These are phyloP conservation scores for Mastomys natalensis DNA, from an alignment of 2,113 vertebrate genomes.

Conservation along the genomic window DNA sequence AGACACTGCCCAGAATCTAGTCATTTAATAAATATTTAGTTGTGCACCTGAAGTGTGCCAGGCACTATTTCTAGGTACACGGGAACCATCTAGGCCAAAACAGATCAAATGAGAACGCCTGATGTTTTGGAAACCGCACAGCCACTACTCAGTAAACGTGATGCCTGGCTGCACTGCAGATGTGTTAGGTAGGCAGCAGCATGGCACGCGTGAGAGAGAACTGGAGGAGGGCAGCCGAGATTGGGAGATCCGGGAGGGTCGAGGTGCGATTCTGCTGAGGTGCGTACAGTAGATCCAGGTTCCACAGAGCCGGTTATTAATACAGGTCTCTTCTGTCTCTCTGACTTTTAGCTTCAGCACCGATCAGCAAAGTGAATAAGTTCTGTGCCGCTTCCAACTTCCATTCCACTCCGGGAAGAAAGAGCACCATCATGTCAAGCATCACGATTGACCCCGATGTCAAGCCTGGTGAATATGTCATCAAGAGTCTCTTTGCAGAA, in stretches of 20 bases:
- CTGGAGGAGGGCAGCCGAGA: background rate
- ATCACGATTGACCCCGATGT: slow-evolving; percentile 99
- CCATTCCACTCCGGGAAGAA: slow-evolving; percentile 88
- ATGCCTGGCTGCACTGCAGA: background rate
- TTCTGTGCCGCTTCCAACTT: slow-evolving; percentile 86
- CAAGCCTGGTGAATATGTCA: slow-evolving; percentile 99
- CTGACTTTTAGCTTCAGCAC: slow-evolving; percentile 90
- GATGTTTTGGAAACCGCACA: background rate
- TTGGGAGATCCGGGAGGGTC: background rate
- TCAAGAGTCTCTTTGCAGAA: slow-evolving; percentile 99
- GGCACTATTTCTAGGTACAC: background rate
- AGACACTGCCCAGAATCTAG: slow-evolving; percentile 12
- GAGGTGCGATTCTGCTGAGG: background rate
- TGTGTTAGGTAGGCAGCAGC: background rate
- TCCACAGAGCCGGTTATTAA: slow-evolving; percentile 25
- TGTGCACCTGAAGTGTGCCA: background rate
- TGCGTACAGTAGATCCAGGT: background rate
- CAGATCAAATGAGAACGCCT: background rate
- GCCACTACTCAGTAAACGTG: background rate
- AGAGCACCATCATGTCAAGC: slow-evolving; percentile 95
- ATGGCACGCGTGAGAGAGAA: background rate
- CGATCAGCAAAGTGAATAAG: slow-evolving; percentile 93
- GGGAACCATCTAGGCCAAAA: background rate
- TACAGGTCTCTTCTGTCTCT: slow-evolving; percentile 29
- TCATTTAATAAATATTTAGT: background rate